Evolutionary conservation across 2,113 vertebrate genomes (phyloP).

Genomic region (Cebus imitator): DNA sequence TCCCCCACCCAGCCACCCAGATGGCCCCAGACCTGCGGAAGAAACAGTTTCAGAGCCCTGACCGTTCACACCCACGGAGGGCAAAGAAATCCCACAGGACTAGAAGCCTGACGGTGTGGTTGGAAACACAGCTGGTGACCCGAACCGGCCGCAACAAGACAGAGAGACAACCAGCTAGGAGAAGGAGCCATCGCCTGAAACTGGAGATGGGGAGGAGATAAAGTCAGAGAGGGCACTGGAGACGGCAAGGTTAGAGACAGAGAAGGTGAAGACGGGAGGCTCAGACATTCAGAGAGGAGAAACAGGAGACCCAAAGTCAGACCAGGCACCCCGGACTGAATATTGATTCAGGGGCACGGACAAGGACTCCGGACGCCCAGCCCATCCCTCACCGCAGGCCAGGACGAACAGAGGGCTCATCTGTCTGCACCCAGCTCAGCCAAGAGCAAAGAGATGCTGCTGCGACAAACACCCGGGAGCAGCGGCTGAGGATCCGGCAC

Average conservation of each 20-base stretch:
- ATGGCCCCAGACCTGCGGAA: neutral
- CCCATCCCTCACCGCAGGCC: neutral
- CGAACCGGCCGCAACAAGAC: neutral
- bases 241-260: conserved; percentile 3
- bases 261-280: neutral
- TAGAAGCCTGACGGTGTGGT: neutral
- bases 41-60: neutral
- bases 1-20: neutral
- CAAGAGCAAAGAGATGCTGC: neutral
- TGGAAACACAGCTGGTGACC: neutral
- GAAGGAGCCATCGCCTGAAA: neutral
- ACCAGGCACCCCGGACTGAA: neutral
- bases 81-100: neutral
- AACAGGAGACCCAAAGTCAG: neutral
- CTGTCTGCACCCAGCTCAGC: neutral
- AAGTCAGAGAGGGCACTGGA: neutral
- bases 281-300: neutral
- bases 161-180: neutral
- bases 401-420: neutral
- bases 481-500: neutral
- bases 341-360: neutral
- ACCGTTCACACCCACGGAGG: neutral
- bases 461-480: neutral
- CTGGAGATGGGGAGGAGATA: neutral
- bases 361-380: neutral